Evolutionary conservation across 1,140 invertebrate genomes (phyloP), one percentile per base, ranked within the genome.

Genomic region (Brachionus manjavacas): DNA sequence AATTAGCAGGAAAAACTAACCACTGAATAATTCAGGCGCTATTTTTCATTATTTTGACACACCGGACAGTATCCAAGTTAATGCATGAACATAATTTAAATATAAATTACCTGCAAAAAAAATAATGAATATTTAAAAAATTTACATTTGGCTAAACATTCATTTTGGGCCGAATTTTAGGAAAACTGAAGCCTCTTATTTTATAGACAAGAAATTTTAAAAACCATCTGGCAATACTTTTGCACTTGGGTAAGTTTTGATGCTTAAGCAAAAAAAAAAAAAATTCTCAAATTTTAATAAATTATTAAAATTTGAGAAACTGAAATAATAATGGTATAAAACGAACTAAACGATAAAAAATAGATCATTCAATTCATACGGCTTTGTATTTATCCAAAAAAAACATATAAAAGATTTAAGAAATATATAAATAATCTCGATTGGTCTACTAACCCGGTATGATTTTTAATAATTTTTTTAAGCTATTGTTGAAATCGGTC

Each of bases 371-470:
- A 60, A 60, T 60, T 60, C 52, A 60, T 60, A 60, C 23, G 52
- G 52, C 52, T 60, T 60, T 20, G 16, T 60, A 60, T 60, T 6
- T n/a, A 60, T 60, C 16, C 9, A 60, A 60, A 60, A 60, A 60
- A 20, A 60, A 20, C 52, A 60, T 20, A 16, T 25, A 60, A 60
- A 60, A 60, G 16, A 60, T 25, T 46, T 46, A 60, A 60, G n/a
- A 20, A 60, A 60, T 9, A 60, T 20, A 60, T 25, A 60, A 60
- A 60, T 60, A 60, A 60, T 60, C 52, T 60, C 52, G 52, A 60
- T 60, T 60, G 52, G 52, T 60, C 52, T 60, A 60, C 52, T 60
- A 60, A 60, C 52, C 52, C 52, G 52, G n/a, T 60, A 60, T 60
- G 16, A 23, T 60, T 60, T 60, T 60, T 20, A 23, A 60, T 52